phyloP scores from a whole-genome alignment of 2,888 invertebrate species.

The Drosophila borealis region DNA sequence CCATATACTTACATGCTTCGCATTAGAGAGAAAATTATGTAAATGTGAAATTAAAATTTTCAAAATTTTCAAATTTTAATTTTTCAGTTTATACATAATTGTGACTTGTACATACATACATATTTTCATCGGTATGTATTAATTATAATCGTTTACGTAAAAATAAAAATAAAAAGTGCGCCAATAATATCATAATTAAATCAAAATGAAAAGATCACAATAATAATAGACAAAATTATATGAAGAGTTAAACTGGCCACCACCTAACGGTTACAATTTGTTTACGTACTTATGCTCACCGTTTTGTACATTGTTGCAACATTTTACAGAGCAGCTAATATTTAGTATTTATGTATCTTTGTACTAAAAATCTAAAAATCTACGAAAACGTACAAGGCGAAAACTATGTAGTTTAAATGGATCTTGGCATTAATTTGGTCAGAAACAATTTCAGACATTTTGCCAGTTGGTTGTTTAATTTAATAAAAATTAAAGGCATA shows the following conservation, averaged over 20 bases:
- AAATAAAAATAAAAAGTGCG: conserved; percentile 15
- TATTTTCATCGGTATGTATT: conserved; percentile 22
- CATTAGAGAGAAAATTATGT: background rate
- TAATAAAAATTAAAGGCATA: conserved; percentile 37
- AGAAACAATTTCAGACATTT: conserved; percentile 27
- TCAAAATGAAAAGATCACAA: conserved; percentile 15
- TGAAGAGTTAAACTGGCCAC: conserved; percentile 62
- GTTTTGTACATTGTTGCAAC: conserved; percentile 64
- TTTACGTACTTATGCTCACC: conserved; percentile 40
- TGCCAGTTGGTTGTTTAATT: conserved; percentile 39
- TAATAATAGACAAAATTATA: conserved; percentile 27
- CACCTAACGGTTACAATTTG: conserved; percentile 60
- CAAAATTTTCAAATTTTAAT: conserved; percentile 12
- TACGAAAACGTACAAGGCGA: conserved; percentile 29
- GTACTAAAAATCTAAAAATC: conserved; percentile 37
- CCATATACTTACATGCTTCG: conserved; percentile 6
- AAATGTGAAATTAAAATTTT: conserved; percentile 11
- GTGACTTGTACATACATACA: conserved; percentile 23
- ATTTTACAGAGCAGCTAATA: conserved; percentile 74
- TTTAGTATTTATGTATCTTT: conserved; percentile 66
- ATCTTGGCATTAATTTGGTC: conserved; percentile 39
- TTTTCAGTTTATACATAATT: conserved; percentile 46
- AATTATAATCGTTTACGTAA: conserved; percentile 5
- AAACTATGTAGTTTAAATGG: conserved; percentile 38
- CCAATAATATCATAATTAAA: conserved; percentile 19